Percentiles rank a stretch among this genome's conserved stretches.
Evolutionary conservation across 2,797 vertebrate species (phyloP).

Genomic region (Pseudotriccus pelzelni): DNA sequence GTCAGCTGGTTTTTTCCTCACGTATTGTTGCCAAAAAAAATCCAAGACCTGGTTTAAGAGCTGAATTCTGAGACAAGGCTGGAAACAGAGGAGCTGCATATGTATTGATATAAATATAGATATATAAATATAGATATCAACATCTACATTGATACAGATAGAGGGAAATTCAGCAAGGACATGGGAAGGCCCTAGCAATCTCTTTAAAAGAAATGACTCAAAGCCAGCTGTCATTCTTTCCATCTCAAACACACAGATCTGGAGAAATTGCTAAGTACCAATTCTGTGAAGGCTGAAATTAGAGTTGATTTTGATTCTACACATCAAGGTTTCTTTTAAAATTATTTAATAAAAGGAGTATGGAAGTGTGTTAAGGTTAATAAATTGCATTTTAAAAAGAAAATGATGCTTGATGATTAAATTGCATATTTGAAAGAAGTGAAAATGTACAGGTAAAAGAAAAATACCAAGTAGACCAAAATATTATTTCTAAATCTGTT

Average conservation of each 20-base stretch:
- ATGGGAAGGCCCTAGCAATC: neutral
- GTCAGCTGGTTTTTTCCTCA: neutral
- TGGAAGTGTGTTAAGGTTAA: neutral
- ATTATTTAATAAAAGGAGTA: neutral
- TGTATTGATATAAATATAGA: accelerated
- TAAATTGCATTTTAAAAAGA: neutral
- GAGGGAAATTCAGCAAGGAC: neutral
- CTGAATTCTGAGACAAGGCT: neutral
- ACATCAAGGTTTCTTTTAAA: neutral
- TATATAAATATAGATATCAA: neutral
- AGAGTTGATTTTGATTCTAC: neutral
- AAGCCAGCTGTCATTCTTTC: neutral
- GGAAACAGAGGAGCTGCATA: neutral
- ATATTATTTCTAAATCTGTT: neutral
- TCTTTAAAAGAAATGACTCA: neutral
- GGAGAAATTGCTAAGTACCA: neutral
- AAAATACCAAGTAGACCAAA: neutral
- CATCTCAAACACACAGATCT: neutral
- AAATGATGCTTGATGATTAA: neutral
- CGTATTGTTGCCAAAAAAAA: neutral
- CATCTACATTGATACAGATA: neutral
- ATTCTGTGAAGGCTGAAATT: neutral
- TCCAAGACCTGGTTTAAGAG: neutral
- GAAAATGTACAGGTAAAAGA: neutral
- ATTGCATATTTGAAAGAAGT: neutral